Conservation (phyloP, 1,140 invertebrate genomes). For the Drosophila melanogaster region DNA sequence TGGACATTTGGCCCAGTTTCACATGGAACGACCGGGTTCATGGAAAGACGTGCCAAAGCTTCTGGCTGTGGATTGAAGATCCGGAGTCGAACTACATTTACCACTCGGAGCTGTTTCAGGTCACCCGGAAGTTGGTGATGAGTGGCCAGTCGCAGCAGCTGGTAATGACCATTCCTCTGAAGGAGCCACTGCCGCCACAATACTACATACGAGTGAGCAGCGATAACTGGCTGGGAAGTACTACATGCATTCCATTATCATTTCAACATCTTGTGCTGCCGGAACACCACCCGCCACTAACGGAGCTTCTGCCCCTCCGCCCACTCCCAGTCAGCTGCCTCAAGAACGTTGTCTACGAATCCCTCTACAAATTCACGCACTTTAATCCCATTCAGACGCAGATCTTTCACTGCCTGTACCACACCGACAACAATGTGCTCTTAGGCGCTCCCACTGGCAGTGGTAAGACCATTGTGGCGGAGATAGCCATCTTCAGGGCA, state of each 20-base stretch:
- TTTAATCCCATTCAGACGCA: slow-evolving; percentile 99
- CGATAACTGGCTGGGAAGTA: slow-evolving; percentile 96
- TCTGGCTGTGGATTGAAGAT: slow-evolving; percentile 99
- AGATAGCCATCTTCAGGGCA: slow-evolving; percentile 98
- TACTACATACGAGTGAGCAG: slow-evolving; percentile 95
- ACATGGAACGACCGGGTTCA: slow-evolving; percentile 96
- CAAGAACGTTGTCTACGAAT: slow-evolving; percentile 91
- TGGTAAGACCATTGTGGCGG: slow-evolving; percentile 99
- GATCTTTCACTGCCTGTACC: slow-evolving; percentile 98
- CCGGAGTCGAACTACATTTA: slow-evolving; percentile 97
- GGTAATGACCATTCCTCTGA: slow-evolving; percentile 97
- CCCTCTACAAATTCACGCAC: slow-evolving; percentile 95
- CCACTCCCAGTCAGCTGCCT: slow-evolving; percentile 95
- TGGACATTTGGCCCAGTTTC: slow-evolving; percentile 94
- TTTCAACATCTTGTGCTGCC: slow-evolving; percentile 97
- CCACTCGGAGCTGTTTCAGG: slow-evolving; percentile 96
- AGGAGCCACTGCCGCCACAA: slow-evolving; percentile 95
- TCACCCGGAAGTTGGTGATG: slow-evolving; percentile 94
- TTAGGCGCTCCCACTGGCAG: slow-evolving; percentile 99
- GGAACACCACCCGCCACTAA: slow-evolving; percentile 96
- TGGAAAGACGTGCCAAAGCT: slow-evolving; percentile 94
- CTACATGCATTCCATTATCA: slow-evolving; percentile 90
- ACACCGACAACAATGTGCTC: slow-evolving; percentile 97
- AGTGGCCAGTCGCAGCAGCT: slow-evolving; percentile 91
- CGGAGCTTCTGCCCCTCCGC: slow-evolving; percentile 95